Conservation (phyloP, 2,797 vertebrate genomes). For the Anisognathus igniventris region DNA sequence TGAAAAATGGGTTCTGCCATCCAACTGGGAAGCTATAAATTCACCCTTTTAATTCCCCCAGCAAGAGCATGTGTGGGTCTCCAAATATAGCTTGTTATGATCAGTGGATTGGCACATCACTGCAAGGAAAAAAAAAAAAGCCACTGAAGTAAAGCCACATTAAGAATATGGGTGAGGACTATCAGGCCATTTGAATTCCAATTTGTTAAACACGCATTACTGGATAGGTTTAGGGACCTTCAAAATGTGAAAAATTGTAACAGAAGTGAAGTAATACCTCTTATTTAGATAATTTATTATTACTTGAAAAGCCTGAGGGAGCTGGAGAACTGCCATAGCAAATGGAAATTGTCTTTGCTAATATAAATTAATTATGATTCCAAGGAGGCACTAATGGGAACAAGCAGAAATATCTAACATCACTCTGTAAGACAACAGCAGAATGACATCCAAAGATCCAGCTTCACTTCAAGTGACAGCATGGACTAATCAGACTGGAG, state of each 20-base stretch:
- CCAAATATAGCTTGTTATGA: conserved; percentile 40
- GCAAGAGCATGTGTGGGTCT: background rate
- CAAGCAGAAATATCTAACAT: conserved; percentile 32
- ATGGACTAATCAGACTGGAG: conserved; percentile 38
- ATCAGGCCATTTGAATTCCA: background rate
- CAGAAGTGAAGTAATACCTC: conserved; percentile 9
- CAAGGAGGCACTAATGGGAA: conserved; percentile 22
- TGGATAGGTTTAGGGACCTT: background rate
- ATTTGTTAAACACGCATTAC: background rate
- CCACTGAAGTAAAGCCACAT: background rate
- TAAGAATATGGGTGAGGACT: background rate
- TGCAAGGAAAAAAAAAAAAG: background rate
- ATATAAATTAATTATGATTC: conserved; percentile 62
- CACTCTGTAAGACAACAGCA: background rate
- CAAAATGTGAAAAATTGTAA: background rate
- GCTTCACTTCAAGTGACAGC: conserved; percentile 39
- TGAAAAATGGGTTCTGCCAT: conserved; percentile 16
- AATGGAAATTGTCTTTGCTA: conserved; percentile 47
- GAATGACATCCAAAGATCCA: conserved; percentile 23
- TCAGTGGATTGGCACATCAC: conserved; percentile 5
- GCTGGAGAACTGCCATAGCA: conserved; percentile 27
- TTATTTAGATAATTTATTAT: conserved; percentile 45
- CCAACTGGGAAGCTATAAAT: conserved; percentile 1
- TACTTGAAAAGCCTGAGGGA: conserved; percentile 41
- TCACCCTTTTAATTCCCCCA: conserved; percentile 8